Base-by-base conservation (phyloP, 2,113 vertebrate species). In the Xenus cinereus region DNA sequence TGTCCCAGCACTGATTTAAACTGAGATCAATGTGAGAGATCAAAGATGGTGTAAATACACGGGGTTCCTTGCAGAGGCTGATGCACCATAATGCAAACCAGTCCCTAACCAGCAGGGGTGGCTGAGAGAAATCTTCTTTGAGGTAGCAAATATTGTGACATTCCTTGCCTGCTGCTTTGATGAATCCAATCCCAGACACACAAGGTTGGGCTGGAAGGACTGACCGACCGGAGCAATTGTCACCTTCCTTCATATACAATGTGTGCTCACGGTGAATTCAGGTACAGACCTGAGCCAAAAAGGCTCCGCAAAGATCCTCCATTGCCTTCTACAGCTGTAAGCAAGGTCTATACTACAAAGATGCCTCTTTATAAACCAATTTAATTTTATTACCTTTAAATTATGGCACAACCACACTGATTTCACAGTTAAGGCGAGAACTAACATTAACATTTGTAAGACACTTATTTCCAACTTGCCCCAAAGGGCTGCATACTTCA, bases 201-300 rank as follows among this genome's bases (percentile, higher is more conserved):
- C 12, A 27, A 68, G 15, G 43, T 11, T 54, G 54, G 35, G 41
- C 59, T 62, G 10, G 41, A 80, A 71, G 32, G n/a, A 59, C 3
- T 19, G 54, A 68, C 14, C 0, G 0, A 39, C 6, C 3, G 1
- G 6, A 54, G 63, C 12, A 39, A 30, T 5, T 21, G 8, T 9
- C 13, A 11, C 7, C 0, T 72, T 82, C 35, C n/a, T 82, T 91
- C 72, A 51, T 6, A 45, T 7, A n/a, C 6, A 20, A 35, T 1
- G 1, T 5, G 16, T 27, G 15, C 4, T 4, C 48, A 45, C 0
- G 1, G 35, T 32, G 48, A 88, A 60, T 56, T 46, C 53, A 79
- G 51, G 45, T 35, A 74, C 33, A 89, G 46, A 57, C 21, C 45
- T 54, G 50, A 82, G 33, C 6, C 48, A 43, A 27, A 51, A 7